These are phyloP conservation scores for Paedocypris sp. DNA, from an alignment of 2,113 vertebrate genomes.

Conservation along the genomic window DNA sequence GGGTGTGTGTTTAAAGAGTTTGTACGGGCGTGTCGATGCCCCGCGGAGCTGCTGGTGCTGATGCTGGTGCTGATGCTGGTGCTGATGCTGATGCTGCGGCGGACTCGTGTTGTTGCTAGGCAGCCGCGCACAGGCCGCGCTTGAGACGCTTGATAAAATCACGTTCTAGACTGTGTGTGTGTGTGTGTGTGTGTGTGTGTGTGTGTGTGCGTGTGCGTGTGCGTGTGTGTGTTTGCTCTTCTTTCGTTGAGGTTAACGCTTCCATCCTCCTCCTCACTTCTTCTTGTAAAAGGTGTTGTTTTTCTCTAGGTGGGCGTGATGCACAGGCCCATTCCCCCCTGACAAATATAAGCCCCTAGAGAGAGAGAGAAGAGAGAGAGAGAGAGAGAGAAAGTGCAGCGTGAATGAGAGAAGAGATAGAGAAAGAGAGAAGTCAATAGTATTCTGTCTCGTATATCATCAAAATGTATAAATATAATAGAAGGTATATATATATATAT, in stretches of 20 bases:
- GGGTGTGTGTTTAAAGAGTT: no score
- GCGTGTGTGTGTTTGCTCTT: no score
- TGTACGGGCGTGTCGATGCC: no score
- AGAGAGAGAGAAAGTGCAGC: background rate
- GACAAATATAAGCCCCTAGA: background rate
- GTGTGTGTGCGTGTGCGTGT: no score
- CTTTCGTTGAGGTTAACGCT: no score
- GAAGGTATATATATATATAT: background rate
- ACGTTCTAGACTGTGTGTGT: no score
- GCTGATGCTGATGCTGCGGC: slow-evolving; percentile 58
- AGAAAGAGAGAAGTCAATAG: background rate
- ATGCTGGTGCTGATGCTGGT: slow-evolving; percentile 40
- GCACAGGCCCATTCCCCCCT: background rate
- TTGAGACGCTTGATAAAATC: no score
- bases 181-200: no score
- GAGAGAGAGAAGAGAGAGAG: background rate
- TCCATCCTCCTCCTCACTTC: background rate
- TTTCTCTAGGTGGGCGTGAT: slow-evolving; percentile 4
- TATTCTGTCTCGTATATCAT: no score
- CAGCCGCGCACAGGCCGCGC: slow-evolving; percentile 42
- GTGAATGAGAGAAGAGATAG: background rate
- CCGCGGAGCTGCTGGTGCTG: no score
- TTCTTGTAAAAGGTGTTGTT: background rate
- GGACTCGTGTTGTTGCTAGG: slow-evolving; percentile 56
- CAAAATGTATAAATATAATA: background rate